Evolutionary conservation across 1,140 invertebrate genomes (phyloP).

Genomic region (Bombus breviceps): DNA sequence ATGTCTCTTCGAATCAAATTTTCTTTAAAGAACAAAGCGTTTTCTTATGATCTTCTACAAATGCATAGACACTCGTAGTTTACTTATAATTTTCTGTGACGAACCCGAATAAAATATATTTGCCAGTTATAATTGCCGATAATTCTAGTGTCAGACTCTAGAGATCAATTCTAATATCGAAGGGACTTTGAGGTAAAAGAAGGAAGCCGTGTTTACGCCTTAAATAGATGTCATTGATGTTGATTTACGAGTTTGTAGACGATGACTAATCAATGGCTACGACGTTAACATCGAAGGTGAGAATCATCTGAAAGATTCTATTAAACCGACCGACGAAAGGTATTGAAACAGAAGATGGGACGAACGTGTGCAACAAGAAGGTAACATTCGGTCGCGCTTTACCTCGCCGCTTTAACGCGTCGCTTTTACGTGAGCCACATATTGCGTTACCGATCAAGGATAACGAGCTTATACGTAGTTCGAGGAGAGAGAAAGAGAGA

Average conservation of each 20-base stretch:
- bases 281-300: neutral
- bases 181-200: neutral
- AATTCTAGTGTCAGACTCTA: no score
- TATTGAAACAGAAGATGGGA: constrained; percentile 46
- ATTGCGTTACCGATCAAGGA: constrained; percentile 74
- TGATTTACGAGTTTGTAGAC: neutral
- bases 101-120: no score
- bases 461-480: constrained; percentile 59
- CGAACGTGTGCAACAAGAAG: constrained; percentile 55
- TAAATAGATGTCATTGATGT: neutral
- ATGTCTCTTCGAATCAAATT: no score
- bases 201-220: neutral
- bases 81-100: no score
- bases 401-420: constrained; percentile 23
- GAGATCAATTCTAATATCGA: neutral
- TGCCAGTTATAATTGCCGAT: no score
- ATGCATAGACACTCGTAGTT: no score
- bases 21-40: no score
- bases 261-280: neutral
- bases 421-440: constrained; percentile 69
- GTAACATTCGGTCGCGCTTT: constrained; percentile 25
- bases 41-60: no score
- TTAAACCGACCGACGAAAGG: constrained; percentile 45
- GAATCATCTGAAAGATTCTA: constrained; percentile 48
- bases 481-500: constrained; percentile 40